These are phyloP conservation scores for Plagodis pulveraria DNA, from an alignment of 2,888 invertebrate species.

Conservation along the genomic window DNA sequence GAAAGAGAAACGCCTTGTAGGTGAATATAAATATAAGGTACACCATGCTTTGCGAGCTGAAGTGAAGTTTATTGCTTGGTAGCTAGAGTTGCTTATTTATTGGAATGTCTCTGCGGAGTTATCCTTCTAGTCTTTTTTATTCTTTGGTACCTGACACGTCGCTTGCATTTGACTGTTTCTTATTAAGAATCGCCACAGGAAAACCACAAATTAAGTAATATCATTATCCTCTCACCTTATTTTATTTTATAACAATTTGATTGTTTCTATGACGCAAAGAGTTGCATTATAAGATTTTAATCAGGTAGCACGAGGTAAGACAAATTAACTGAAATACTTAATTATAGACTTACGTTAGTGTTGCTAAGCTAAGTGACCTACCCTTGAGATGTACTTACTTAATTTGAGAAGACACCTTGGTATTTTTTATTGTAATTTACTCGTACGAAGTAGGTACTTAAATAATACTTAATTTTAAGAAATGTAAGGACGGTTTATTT, in stretches of 20 bases:
- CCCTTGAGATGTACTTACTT: neutral
- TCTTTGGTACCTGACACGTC: too few relatives aligned
- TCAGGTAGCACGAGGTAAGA: slow-evolving; percentile 5
- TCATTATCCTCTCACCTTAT: slow-evolving; percentile 6
- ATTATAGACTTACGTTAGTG: neutral
- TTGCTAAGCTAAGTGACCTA: neutral
- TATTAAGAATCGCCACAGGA: neutral
- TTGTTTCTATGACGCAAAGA: slow-evolving; percentile 28
- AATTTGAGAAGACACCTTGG: neutral
- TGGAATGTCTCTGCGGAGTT: too few relatives aligned
- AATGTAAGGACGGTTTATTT: too few relatives aligned
- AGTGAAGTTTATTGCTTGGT: too few relatives aligned
- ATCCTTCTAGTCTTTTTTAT: too few relatives aligned
- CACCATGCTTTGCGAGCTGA: too few relatives aligned
- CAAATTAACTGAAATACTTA: slow-evolving; percentile 1
- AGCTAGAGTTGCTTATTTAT: too few relatives aligned
- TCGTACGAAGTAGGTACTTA: neutral
- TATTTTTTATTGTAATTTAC: neutral
- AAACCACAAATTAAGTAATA: neutral
- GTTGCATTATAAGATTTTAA: slow-evolving; percentile 21
- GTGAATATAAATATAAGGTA: too few relatives aligned
- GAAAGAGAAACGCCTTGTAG: too few relatives aligned
- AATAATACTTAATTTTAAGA: too few relatives aligned
- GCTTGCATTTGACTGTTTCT: too few relatives aligned
- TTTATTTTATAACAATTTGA: slow-evolving; percentile 1